Evolutionary conservation across 2,888 invertebrate species (phyloP).

Genomic region (Polymixis lichenea): DNA sequence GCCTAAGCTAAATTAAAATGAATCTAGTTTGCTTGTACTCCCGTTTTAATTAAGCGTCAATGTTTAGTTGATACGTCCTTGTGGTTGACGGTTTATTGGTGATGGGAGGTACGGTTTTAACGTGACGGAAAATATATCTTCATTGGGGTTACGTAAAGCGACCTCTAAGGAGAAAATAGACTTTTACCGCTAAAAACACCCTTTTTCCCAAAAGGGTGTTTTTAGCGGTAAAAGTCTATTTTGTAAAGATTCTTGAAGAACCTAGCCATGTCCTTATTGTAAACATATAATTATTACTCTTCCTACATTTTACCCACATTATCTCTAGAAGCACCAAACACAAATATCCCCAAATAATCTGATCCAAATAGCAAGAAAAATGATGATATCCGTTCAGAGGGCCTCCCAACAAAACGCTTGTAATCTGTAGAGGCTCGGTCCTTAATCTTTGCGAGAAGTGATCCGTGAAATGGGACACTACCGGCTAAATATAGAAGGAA

Average conservation of each 20-base stretch:
- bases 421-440: slow-evolving; percentile 35
- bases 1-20: slow-evolving; percentile 52
- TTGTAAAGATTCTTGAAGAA: background rate
- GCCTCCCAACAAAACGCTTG: slow-evolving; percentile 31
- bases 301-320: background rate
- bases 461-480: slow-evolving; percentile 50
- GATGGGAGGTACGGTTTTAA: no score
- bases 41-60: slow-evolving; percentile 54
- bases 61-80: slow-evolving; percentile 42
- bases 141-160: background rate
- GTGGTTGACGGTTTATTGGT: slow-evolving; percentile 35
- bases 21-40: slow-evolving; percentile 55
- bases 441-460: slow-evolving; percentile 54
- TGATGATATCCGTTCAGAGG: slow-evolving; percentile 18
- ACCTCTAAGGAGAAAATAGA: no score
- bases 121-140: slow-evolving; percentile 1
- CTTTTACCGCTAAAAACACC: no score
- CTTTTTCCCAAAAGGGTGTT: no score
- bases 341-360: slow-evolving; percentile 22
- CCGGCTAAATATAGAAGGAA: slow-evolving; percentile 32
- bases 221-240: background rate
- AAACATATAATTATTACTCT: background rate
- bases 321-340: slow-evolving; percentile 1
- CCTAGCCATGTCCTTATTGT: background rate
- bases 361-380: slow-evolving; percentile 35